A percentile compares a stretch with the other conserved stretches of the same genome.
phyloP scores from a whole-genome alignment of 2,113 vertebrate genomes.

The Hoplias malabaricus region DNA sequence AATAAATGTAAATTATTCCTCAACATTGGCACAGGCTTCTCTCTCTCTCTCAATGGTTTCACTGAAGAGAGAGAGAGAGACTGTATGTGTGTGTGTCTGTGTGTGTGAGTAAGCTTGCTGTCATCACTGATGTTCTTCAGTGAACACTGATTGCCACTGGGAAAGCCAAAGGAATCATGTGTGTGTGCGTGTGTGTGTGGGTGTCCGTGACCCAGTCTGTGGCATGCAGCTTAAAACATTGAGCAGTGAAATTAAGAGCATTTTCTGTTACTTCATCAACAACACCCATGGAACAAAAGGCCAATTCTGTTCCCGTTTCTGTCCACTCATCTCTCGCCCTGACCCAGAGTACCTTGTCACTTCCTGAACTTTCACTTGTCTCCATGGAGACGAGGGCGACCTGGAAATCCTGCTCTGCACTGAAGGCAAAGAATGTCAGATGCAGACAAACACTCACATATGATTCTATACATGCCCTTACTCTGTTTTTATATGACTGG shows the following conservation, averaged over 20 bases:
- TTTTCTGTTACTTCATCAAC: background rate
- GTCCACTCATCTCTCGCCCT: slow-evolving; percentile 25
- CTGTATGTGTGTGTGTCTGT: background rate
- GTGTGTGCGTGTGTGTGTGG: background rate
- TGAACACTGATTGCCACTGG: background rate
- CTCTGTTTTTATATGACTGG: background rate
- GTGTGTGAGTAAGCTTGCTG: background rate
- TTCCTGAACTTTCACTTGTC: slow-evolving; percentile 29
- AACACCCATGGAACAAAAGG: background rate
- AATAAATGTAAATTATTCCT: too few species aligned
- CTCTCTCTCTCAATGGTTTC: too few species aligned
- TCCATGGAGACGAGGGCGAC: slow-evolving; percentile 28
- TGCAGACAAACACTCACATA: background rate
- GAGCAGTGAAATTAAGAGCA: background rate
- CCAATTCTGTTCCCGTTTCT: slow-evolving; percentile 32
- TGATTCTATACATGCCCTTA: background rate
- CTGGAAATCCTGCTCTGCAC: slow-evolving; percentile 6
- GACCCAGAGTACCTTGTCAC: slow-evolving; percentile 22
- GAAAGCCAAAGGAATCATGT: background rate
- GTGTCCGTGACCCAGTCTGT: background rate
- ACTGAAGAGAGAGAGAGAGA: too few species aligned
- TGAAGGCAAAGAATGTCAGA: slow-evolving; percentile 11
- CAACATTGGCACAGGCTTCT: too few species aligned
- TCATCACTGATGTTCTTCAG: background rate
- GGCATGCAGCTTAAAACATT: background rate